These are phyloP conservation scores for Brachionus koreanus DNA, from an alignment of 1,140 invertebrate genomes.

Conservation along the genomic window DNA sequence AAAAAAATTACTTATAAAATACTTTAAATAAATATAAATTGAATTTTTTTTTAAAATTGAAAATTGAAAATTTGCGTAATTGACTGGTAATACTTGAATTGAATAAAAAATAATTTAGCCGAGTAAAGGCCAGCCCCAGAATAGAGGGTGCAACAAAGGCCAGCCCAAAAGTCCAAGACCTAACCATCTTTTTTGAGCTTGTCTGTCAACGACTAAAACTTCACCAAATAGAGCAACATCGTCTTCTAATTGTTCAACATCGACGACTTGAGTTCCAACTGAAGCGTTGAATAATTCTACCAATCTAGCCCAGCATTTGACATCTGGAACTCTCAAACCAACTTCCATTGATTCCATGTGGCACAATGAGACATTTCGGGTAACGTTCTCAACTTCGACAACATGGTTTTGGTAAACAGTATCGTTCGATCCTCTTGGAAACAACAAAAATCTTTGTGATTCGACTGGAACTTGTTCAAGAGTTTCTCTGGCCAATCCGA, in stretches of 20 bases:
- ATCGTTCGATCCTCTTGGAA: slow-evolving; percentile 23
- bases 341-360: background rate
- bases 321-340: slow-evolving; percentile 28
- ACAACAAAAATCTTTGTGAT: slow-evolving; percentile 3
- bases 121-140: background rate
- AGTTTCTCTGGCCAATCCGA: background rate
- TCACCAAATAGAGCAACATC: background rate
- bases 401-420: slow-evolving; percentile 33
- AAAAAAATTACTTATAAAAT: slow-evolving; percentile 3
- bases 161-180: background rate
- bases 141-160: background rate
- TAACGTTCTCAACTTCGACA: background rate
- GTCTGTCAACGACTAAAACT: background rate
- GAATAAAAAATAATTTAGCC: background rate
- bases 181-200: background rate
- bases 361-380: background rate
- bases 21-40: background rate
- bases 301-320: slow-evolving; percentile 34
- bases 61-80: background rate
- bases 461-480: background rate
- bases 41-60: background rate
- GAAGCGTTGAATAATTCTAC: slow-evolving; percentile 24
- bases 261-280: background rate
- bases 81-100: background rate
- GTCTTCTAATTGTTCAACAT: background rate